Conservation (phyloP, 2,888 invertebrate genomes). For the Gisinianus flammeolus region DNA sequence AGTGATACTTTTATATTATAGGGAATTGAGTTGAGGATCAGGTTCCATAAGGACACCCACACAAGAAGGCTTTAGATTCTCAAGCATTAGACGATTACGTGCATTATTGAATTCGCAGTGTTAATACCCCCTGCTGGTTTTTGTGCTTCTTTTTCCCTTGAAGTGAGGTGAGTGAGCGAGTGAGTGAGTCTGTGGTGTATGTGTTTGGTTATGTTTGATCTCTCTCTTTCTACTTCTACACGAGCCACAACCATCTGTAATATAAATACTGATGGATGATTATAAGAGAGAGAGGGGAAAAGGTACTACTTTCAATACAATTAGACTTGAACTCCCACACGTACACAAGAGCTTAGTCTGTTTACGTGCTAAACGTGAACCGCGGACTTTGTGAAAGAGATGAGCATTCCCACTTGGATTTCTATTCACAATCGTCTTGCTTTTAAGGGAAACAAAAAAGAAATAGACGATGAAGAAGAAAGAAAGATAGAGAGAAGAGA, state of each 20-base stretch:
- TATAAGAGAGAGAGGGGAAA: background rate
- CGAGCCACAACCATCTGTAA: too few species aligned
- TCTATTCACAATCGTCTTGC: background rate
- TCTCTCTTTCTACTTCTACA: background rate
- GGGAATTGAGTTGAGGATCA: too few species aligned
- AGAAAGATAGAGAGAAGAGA: too few species aligned
- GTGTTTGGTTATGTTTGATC: too few species aligned
- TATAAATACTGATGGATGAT: background rate
- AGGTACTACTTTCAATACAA: background rate
- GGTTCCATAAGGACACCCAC: too few species aligned
- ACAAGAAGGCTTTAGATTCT: too few species aligned
- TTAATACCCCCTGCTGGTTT: background rate
- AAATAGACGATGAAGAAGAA: too few species aligned
- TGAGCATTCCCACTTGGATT: background rate
- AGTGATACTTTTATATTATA: too few species aligned
- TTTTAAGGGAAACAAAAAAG: too few species aligned
- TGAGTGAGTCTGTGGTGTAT: background rate
- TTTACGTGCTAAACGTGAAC: background rate
- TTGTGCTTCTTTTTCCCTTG: too few species aligned
- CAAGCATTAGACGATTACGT: constrained; percentile 25
- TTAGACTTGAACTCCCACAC: background rate
- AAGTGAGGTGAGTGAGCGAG: background rate
- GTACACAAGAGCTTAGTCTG: background rate
- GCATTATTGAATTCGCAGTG: constrained; percentile 28
- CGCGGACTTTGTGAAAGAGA: background rate